Percentiles rank a stretch among this genome's conserved stretches.
Evolutionary conservation across 2,797 vertebrate genomes (phyloP).

Genomic region (Notamacropus eugenii): DNA sequence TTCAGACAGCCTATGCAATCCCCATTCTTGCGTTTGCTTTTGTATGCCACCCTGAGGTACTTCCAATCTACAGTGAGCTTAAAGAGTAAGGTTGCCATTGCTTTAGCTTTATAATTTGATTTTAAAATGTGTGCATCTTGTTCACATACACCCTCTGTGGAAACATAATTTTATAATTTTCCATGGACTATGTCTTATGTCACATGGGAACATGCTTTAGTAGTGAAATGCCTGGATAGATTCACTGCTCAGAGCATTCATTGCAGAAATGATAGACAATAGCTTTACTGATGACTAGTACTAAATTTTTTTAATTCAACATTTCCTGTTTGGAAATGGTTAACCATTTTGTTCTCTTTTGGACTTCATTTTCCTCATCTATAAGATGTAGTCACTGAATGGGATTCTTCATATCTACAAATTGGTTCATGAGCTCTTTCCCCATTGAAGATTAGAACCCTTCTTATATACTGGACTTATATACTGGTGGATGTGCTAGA

Average conservation of each 20-base stretch:
- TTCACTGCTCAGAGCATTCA: background rate
- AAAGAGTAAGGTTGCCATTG: slow-evolving; percentile 91
- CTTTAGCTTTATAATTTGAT: slow-evolving; percentile 78
- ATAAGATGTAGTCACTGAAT: background rate
- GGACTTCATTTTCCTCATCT: slow-evolving; percentile 5
- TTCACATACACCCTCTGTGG: slow-evolving; percentile 14
- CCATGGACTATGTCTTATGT: background rate
- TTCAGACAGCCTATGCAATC: slow-evolving; percentile 96
- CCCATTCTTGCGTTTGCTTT: slow-evolving; percentile 98
- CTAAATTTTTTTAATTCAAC: slow-evolving; percentile 4
- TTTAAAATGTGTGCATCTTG: slow-evolving; percentile 37
- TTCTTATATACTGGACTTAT: background rate
- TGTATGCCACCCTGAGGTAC: slow-evolving; percentile 97
- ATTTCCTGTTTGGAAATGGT: too few species aligned
- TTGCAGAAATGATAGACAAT: background rate
- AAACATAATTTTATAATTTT: slow-evolving; percentile 31
- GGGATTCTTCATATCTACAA: slow-evolving; percentile 21
- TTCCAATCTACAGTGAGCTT: slow-evolving; percentile 99
- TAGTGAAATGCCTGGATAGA: background rate
- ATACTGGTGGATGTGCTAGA: background rate
- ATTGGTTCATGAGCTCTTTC: slow-evolving; percentile 9
- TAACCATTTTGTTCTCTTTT: background rate
- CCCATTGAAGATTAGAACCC: background rate
- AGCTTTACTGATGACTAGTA: background rate
- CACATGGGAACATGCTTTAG: background rate